Percentiles rank a stretch among this genome's conserved stretches.
Conservation (phyloP, 1,140 invertebrate species). For the Zaprionus camerounensis region DNA sequence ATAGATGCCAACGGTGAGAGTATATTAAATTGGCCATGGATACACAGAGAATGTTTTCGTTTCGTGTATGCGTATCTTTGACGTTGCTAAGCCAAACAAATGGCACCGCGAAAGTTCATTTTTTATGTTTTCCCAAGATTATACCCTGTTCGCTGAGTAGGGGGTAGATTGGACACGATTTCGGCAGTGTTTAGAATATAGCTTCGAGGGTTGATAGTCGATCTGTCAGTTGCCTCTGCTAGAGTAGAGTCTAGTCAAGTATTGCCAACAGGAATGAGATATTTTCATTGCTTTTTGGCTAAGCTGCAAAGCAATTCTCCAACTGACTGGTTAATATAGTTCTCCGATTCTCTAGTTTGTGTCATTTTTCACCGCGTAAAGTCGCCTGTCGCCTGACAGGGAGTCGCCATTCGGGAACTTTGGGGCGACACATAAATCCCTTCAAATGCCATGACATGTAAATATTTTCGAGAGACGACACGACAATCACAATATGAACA, state of each 20-base stretch:
- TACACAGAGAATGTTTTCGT: slow-evolving; percentile 34
- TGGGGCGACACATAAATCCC: slow-evolving; percentile 74
- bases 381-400: slow-evolving; percentile 50
- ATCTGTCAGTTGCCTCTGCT: too few species aligned
- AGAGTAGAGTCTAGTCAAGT: background rate
- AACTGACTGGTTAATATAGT: slow-evolving; percentile 51
- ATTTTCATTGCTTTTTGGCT: slow-evolving; percentile 14
- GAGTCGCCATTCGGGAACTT: slow-evolving; percentile 44
- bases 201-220: too few species aligned
- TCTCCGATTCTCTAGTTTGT: slow-evolving; percentile 44
- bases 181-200: too few species aligned
- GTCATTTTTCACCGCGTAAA: slow-evolving; percentile 66
- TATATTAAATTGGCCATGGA: slow-evolving; percentile 32
- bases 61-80: slow-evolving; percentile 26
- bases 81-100: slow-evolving; percentile 63
- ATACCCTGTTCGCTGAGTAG: background rate
- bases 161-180: background rate
- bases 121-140: background rate
- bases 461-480: slow-evolving; percentile 65
- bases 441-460: slow-evolving; percentile 76
- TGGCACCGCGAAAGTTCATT: slow-evolving; percentile 34
- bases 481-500: slow-evolving; percentile 45
- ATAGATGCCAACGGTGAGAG: slow-evolving; percentile 45
- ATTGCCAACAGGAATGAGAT: background rate
- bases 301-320: slow-evolving; percentile 12